A percentile compares a stretch with the other conserved stretches of the same genome.
Evolutionary conservation across 2,888 invertebrate species (phyloP).

Genomic region (Cloeon dipterum): DNA sequence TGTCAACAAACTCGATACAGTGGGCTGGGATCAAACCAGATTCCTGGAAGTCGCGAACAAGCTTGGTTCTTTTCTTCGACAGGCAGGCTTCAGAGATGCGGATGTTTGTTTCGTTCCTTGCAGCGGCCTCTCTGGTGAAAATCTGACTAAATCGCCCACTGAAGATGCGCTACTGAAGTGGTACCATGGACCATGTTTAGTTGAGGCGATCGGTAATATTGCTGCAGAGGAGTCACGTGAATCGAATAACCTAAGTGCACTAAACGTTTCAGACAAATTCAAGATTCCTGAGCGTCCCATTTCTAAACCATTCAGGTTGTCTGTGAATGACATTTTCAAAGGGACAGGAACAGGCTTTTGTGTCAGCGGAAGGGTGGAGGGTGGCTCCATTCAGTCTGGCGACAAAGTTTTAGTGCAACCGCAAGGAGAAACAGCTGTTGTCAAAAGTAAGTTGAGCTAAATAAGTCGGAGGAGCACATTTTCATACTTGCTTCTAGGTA

Average conservation of each 20-base stretch:
- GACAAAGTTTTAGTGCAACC: slow-evolving; percentile 78
- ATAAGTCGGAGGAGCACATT: background rate
- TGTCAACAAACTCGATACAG: slow-evolving; percentile 93
- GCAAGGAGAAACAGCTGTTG: slow-evolving; percentile 53
- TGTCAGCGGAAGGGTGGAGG: slow-evolving; percentile 76
- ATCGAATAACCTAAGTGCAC: background rate
- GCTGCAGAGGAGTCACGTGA: too few species aligned
- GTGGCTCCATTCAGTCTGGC: slow-evolving; percentile 63
- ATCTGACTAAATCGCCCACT: slow-evolving; percentile 45
- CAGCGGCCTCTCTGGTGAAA: slow-evolving; percentile 90
- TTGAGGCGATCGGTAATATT: slow-evolving; percentile 53
- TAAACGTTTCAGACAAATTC: slow-evolving; percentile 40
- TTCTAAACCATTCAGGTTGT: slow-evolving; percentile 70
- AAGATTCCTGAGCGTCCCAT: slow-evolving; percentile 70
- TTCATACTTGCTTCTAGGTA: slow-evolving; percentile 13
- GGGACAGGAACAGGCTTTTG: slow-evolving; percentile 77
- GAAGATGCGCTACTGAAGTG: slow-evolving; percentile 38
- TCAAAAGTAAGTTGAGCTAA: slow-evolving; percentile 34
- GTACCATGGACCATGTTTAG: slow-evolving; percentile 66
- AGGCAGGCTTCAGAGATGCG: slow-evolving; percentile 72
- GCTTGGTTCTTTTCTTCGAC: slow-evolving; percentile 60
- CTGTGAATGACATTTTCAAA: slow-evolving; percentile 90
- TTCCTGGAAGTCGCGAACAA: slow-evolving; percentile 75
- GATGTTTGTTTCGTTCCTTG: slow-evolving; percentile 83
- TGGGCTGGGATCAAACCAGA: slow-evolving; percentile 74